These are phyloP conservation scores for Camponotus pennsylvanicus DNA, from an alignment of 1,140 invertebrate genomes.

Conservation along the genomic window DNA sequence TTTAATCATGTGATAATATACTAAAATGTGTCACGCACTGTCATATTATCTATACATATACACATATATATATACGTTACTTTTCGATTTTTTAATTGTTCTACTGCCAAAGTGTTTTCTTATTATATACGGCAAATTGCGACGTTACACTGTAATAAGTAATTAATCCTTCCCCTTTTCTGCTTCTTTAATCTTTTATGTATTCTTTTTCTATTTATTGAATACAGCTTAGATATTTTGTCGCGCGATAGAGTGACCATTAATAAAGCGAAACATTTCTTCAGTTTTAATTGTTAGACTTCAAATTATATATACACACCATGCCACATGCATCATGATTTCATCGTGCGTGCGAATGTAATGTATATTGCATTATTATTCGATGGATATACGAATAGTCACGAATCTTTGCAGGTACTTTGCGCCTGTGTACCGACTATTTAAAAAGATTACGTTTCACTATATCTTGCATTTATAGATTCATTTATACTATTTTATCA, in stretches of 20 bases:
- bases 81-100: slow-evolving; percentile 69
- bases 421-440: neutral
- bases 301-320: slow-evolving; percentile 43
- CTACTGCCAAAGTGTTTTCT: slow-evolving; percentile 74
- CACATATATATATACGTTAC: slow-evolving; percentile 51
- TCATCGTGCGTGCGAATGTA: neutral
- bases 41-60: slow-evolving; percentile 51
- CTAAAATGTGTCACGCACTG: slow-evolving; percentile 51
- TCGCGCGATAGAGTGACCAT: slow-evolving; percentile 55
- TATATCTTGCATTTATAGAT: neutral
- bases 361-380: slow-evolving; percentile 5
- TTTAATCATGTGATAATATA: slow-evolving; percentile 71
- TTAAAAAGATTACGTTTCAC: slow-evolving; percentile 23
- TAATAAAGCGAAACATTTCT: slow-evolving; percentile 65
- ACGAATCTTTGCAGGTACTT: neutral
- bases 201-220: slow-evolving; percentile 66
- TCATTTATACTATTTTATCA: slow-evolving; percentile 8
- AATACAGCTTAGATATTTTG: slow-evolving; percentile 66
- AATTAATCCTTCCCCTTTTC: slow-evolving; percentile 1
- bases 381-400: neutral
- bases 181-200: slow-evolving; percentile 70
- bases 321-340: slow-evolving; percentile 5
- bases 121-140: slow-evolving; percentile 69
- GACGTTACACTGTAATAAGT: slow-evolving; percentile 63
- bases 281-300: slow-evolving; percentile 65